Base-by-base conservation (phyloP, 1,140 invertebrate genomes). In the Magallana gigas region DNA sequence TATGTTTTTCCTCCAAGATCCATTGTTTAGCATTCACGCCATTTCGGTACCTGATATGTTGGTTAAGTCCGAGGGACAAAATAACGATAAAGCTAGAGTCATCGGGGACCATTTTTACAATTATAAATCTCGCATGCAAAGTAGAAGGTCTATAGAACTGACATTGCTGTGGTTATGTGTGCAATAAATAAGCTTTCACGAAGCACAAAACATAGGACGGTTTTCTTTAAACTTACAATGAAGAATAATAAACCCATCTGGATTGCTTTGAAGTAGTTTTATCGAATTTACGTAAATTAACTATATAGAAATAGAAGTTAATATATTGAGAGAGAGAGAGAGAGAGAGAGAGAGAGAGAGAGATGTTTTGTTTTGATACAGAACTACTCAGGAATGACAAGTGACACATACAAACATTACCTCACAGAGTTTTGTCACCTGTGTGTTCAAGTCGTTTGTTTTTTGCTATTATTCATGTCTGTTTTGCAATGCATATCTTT, bases 1-100 rank as follows among this genome's bases (percentile, higher is more conserved):
- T 71, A 71, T 71, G 68, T 71, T 71, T 71, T 71, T 29, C 36
- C 68, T 71, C 68, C 68, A 71, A 71, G 68, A 71, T 71, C 18
- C 68, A 71, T 71, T 71, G 68, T 71, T 71, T 71, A 12, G 68
- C 18, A 23, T 71, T 71, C 68, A 71, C 68, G 68, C 68, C 68
- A 71, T 71, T 36, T 71, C 68, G 68, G 68, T 71, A 71, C 18
- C 68, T 71, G 68, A 71, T 23, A 71, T 12, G n/a, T 18, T 71
- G 68, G 68, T 23, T 23, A 11, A 29, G 68, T 29, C 60, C 68
- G 18, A 71, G 18, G 68, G 36, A 48, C 2, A 48, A 48, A 71
- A 71, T 29, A 71, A 8, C 18, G 68, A 71, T 71, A 23, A 18
- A 9, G 23, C 60, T 71, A 29, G 18, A 71, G 23, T 71, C 9